Percentiles rank a stretch among this genome's conserved stretches.
phyloP scores from a whole-genome alignment of 2,888 invertebrate genomes.

The Sarcophaga rosellei region DNA sequence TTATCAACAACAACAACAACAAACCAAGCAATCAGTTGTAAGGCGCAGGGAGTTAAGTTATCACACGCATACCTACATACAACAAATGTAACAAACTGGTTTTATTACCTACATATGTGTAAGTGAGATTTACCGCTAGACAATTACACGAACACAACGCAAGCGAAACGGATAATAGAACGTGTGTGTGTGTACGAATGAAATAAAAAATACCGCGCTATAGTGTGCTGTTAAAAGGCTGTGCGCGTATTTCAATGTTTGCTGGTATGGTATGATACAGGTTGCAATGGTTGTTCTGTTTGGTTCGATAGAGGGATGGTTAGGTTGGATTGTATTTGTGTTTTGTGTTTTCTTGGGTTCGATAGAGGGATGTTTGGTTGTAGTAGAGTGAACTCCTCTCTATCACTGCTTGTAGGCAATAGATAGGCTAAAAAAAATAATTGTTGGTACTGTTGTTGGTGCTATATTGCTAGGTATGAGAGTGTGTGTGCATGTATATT shows the following conservation, averaged over 20 bases:
- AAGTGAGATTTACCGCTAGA: background rate
- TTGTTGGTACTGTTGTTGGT: slow-evolving; percentile 32
- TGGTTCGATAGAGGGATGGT: background rate
- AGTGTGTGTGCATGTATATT: slow-evolving; percentile 65
- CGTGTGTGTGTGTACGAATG: background rate
- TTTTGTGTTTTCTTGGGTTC: background rate
- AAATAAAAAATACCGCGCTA: slow-evolving; percentile 3
- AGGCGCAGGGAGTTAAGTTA: too few species aligned
- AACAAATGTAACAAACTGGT: background rate
- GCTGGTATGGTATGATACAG: background rate
- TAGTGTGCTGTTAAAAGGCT: too few species aligned
- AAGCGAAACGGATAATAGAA: background rate
- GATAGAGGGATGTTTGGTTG: background rate
- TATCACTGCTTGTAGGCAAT: background rate
- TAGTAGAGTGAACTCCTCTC: background rate
- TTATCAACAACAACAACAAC: background rate
- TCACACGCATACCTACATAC: background rate
- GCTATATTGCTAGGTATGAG: background rate
- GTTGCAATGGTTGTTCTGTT: background rate
- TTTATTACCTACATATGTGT: too few species aligned
- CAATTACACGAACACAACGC: background rate
- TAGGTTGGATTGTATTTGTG: slow-evolving; percentile 3
- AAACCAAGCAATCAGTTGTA: background rate
- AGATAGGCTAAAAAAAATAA: background rate
- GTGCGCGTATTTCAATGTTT: background rate